Conservation (phyloP, 2,888 invertebrate genomes). For the Epiblema foenella region DNA sequence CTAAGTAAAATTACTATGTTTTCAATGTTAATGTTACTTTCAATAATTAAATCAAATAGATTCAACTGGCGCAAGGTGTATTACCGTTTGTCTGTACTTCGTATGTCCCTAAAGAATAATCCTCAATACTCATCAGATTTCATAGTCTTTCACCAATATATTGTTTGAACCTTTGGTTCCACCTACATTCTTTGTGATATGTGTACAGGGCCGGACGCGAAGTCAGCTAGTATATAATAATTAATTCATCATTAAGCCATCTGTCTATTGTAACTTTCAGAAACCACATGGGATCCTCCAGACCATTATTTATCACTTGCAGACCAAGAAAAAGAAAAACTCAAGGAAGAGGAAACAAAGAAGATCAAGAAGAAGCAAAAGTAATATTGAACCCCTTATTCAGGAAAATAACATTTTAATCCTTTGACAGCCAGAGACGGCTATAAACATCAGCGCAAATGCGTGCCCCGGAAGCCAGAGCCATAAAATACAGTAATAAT, state of each 20-base stretch:
- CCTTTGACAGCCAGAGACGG: too few relatives aligned
- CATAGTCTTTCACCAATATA: not conserved
- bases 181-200: not conserved
- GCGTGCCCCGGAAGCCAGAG: too few relatives aligned
- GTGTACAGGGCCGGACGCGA: not conserved
- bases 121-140: not conserved
- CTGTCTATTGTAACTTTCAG: slow-evolving; percentile 71
- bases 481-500: too few relatives aligned
- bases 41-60: not conserved
- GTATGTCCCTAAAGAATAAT: not conserved
- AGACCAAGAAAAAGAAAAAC: slow-evolving; percentile 86
- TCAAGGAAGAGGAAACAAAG: slow-evolving; percentile 66
- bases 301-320: slow-evolving; percentile 89
- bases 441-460: too few relatives aligned
- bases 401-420: too few relatives aligned
- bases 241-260: not conserved
- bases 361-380: slow-evolving; percentile 69
- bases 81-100: too few relatives aligned
- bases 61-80: not conserved
- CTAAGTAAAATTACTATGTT: not conserved
- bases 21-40: too few relatives aligned
- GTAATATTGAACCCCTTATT: slow-evolving; percentile 50
- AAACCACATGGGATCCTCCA: slow-evolving; percentile 91
- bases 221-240: not conserved
- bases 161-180: not conserved